A percentile compares a stretch with the other conserved stretches of the same genome.
Conservation (phyloP, 2,888 invertebrate species). For the Synanthedon tipuliformis region DNA sequence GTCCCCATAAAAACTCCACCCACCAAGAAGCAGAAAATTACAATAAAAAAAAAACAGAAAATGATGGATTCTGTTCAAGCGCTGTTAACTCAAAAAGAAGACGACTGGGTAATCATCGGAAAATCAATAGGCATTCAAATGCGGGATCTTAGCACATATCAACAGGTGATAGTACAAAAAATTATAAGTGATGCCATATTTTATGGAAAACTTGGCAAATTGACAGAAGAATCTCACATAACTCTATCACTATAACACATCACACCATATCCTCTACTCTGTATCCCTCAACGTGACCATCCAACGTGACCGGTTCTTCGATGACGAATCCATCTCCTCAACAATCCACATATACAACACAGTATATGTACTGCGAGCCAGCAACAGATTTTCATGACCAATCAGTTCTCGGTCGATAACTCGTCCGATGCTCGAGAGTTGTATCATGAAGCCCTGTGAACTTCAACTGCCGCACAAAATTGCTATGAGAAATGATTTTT, state of each 20-base stretch:
- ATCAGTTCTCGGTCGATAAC: no score
- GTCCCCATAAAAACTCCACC: no score
- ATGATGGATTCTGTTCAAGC: background rate
- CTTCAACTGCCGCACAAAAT: no score
- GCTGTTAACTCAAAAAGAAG: background rate
- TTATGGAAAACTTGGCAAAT: constrained; percentile 3
- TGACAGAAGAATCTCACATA: constrained; percentile 1
- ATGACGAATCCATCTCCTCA: background rate
- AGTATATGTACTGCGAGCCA: background rate
- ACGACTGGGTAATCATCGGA: background rate
- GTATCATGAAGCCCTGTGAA: no score
- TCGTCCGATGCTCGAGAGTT: no score
- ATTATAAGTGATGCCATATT: constrained; percentile 4
- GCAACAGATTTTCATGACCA: no score
- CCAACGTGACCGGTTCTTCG: background rate
- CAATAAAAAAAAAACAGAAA: background rate
- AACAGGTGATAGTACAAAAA: constrained; percentile 2
- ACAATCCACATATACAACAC: no score
- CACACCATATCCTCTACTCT: background rate
- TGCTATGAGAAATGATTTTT: no score
- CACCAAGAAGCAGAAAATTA: background rate
- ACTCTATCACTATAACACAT: background rate
- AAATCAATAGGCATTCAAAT: background rate
- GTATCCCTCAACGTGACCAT: background rate
- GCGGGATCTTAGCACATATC: background rate